Evolutionary conservation across 2,888 invertebrate species (phyloP), one percentile per base, ranked within the genome.

Genomic region (Automeris io): DNA sequence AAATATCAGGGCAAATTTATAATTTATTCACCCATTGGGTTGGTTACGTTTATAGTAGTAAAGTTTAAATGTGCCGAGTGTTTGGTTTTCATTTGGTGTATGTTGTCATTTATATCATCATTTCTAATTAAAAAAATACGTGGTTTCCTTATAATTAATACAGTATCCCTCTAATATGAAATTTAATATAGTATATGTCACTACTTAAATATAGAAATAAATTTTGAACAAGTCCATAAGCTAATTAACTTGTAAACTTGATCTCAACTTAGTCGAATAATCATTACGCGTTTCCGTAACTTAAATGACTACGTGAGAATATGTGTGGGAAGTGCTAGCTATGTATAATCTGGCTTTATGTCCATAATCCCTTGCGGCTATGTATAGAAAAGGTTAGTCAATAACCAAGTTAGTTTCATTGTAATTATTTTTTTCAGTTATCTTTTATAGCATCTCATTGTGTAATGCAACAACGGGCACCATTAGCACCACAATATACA

Each of bases 181-280:
- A n/a, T n/a, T n/a, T n/a, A n/a, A n/a, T n/a, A n/a, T 29, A n/a
- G 16, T 16, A 29, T 7, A 29, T 29, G 23, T 32, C 11, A 32
- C 22, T 23, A 18, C 19, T 36, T 16, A 31, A 31, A 22, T 9
- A 9, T 4, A 11, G 22, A 22, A 32, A 32, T 37, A 37, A 37
- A 37, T 11, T 32, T 37, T 29, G 22, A 32, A 37, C 32, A 31
- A 31, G 29, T 31, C 37, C 22, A 32, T 37, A 31, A 22, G 31
- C 31, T 32, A 37, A 37, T 37, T 32, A 37, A 37, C 16, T 37
- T 31, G 16, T 12, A 37, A 37, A 37, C 37, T 31, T 32, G 37
- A 31, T 37, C 31, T 18, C 23, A 18, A 7, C 24, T 25, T 24
- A 22, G 23, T 31, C 37, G 31, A 22, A 22, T 31, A 22, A 37